Conservation (phyloP, 2,797 vertebrate species). For the Falco novaeseelandiae region DNA sequence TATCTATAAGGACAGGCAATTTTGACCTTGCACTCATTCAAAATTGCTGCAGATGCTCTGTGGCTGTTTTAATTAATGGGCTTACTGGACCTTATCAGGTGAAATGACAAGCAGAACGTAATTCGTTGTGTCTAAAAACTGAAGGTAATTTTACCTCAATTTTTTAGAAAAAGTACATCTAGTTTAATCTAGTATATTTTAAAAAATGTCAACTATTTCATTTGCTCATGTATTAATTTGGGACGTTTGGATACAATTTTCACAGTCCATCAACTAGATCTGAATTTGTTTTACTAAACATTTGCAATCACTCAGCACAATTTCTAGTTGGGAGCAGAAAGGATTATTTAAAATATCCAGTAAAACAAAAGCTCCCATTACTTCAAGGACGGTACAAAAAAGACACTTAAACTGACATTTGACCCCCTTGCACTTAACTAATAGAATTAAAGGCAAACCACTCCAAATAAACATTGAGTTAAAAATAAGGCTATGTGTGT, state of each 20-base stretch:
- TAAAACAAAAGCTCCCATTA: neutral
- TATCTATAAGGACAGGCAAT: neutral
- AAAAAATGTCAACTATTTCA: neutral
- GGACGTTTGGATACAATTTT: neutral
- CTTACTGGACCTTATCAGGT: neutral
- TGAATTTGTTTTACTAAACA: neutral
- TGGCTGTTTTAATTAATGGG: neutral
- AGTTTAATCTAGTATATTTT: neutral
- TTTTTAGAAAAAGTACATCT: neutral
- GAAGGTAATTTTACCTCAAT: neutral
- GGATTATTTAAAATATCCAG: slow-evolving; percentile 1
- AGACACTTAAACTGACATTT: neutral
- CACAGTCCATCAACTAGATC: neutral
- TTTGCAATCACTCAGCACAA: neutral
- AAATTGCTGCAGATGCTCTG: neutral
- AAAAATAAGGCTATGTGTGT: neutral
- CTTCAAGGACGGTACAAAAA: neutral
- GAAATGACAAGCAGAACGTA: neutral
- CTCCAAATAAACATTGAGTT: neutral
- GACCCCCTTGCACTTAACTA: neutral
- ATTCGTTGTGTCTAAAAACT: neutral
- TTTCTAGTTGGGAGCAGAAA: neutral
- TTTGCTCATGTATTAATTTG: neutral
- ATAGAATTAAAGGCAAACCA: neutral
- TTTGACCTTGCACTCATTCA: neutral